These are phyloP conservation scores for Steinernema carpocapsae DNA, from an alignment of 2,888 invertebrate genomes.

Conservation along the genomic window DNA sequence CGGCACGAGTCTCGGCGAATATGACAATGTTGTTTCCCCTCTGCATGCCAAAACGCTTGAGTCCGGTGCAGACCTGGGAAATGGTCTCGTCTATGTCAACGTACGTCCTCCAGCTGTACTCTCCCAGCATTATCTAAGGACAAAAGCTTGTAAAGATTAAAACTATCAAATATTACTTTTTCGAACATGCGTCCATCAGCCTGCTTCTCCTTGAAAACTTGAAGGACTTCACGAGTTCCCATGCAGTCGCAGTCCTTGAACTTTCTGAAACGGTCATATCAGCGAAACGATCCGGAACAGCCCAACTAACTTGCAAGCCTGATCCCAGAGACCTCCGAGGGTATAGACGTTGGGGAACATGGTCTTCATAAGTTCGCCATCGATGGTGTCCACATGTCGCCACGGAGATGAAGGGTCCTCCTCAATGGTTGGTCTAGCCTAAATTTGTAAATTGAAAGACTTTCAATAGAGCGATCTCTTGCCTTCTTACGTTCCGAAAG, in stretches of 20 bases:
- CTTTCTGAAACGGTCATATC: slow-evolving; percentile 46
- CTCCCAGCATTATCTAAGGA: slow-evolving; percentile 61
- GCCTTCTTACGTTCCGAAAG: slow-evolving; percentile 60
- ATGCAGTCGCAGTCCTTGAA: slow-evolving; percentile 65
- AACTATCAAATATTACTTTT: slow-evolving; percentile 76
- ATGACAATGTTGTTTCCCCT: slow-evolving; percentile 77
- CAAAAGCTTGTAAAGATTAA: too few relatives aligned
- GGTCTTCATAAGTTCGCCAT: slow-evolving; percentile 61
- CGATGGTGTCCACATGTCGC: slow-evolving; percentile 59
- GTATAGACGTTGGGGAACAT: slow-evolving; percentile 70
- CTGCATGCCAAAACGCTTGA: slow-evolving; percentile 78
- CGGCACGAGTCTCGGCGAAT: slow-evolving; percentile 94
- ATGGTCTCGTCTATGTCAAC: slow-evolving; percentile 75
- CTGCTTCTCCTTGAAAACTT: slow-evolving; percentile 91
- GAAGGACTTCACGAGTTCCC: slow-evolving; percentile 71
- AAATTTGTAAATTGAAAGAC: background rate
- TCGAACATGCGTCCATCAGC: slow-evolving; percentile 92
- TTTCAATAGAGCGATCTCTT: too few relatives aligned
- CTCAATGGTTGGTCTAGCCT: slow-evolving; percentile 56
- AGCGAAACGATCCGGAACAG: slow-evolving; percentile 14
- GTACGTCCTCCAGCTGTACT: slow-evolving; percentile 62
- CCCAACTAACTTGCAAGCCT: slow-evolving; percentile 64
- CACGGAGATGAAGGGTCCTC: slow-evolving; percentile 60
- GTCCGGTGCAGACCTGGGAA: slow-evolving; percentile 80
- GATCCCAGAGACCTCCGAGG: slow-evolving; percentile 70